These are phyloP conservation scores for Piprites chloris DNA, from an alignment of 2,113 vertebrate species.

Conservation along the genomic window DNA sequence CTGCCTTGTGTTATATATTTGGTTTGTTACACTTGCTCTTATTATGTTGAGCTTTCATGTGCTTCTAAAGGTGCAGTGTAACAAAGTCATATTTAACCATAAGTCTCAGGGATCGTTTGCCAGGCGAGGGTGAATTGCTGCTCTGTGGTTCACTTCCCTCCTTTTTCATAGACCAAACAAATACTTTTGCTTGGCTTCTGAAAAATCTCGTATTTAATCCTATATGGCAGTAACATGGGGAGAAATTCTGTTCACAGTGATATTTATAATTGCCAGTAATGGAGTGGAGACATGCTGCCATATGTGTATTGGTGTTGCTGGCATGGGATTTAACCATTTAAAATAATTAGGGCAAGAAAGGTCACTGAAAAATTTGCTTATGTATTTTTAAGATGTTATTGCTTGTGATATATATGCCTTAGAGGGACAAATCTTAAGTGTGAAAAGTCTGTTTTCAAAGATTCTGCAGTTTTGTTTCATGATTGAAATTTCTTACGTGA, in stretches of 20 bases:
- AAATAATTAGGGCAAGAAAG: background rate
- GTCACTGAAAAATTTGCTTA: background rate
- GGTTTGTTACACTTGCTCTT: background rate
- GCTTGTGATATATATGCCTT: background rate
- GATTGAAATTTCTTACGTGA: background rate
- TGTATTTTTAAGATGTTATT: background rate
- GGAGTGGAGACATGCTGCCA: background rate
- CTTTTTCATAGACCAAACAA: background rate
- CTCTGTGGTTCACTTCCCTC: background rate
- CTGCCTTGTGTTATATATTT: background rate
- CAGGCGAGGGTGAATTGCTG: background rate
- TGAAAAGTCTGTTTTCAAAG: background rate
- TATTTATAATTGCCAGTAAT: background rate
- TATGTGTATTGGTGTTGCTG: background rate
- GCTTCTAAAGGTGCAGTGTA: background rate
- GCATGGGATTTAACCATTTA: background rate
- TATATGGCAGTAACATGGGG: background rate
- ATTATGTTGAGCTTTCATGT: background rate
- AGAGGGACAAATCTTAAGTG: background rate
- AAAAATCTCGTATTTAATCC: background rate
- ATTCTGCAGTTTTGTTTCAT: background rate
- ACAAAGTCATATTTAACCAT: background rate
- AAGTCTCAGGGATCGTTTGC: background rate
- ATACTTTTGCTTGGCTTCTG: background rate
- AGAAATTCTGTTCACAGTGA: background rate